Conservation (phyloP, 2,113 vertebrate species). For the Tor tambroides region DNA sequence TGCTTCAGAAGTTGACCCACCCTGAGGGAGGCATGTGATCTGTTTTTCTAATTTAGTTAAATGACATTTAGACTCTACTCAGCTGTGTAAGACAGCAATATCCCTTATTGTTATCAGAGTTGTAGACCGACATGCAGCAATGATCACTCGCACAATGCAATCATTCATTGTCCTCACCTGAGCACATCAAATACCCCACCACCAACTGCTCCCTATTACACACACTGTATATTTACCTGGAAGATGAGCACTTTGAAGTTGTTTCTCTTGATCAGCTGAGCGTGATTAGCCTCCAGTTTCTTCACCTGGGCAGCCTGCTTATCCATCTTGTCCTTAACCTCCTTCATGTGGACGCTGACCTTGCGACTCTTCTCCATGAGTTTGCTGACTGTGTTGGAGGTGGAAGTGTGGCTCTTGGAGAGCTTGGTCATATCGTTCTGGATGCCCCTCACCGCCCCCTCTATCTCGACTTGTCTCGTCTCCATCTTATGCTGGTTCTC, state of each 20-base stretch:
- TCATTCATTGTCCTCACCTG: slow-evolving; percentile 6
- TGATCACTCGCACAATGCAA: neutral
- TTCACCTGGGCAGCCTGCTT: slow-evolving; percentile 86
- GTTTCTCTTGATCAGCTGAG: slow-evolving; percentile 88
- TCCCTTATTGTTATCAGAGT: neutral
- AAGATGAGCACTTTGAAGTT: slow-evolving; percentile 98
- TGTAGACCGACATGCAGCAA: neutral
- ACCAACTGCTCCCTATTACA: no score
- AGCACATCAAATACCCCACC: neutral
- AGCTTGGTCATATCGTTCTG: slow-evolving; percentile 91
- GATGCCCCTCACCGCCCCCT: slow-evolving; percentile 87
- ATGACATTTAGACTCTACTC: neutral
- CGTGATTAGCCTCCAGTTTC: slow-evolving; percentile 92
- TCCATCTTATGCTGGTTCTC: slow-evolving; percentile 94
- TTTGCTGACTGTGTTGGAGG: slow-evolving; percentile 89
- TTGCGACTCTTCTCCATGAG: slow-evolving; percentile 95
- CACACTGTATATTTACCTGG: slow-evolving; percentile 81
- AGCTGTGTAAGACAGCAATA: neutral
- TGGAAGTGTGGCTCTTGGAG: slow-evolving; percentile 89
- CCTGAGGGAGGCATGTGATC: neutral
- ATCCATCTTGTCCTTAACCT: slow-evolving; percentile 90
- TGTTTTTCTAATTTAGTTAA: neutral
- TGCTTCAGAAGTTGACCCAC: slow-evolving; percentile 17
- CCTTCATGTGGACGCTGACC: slow-evolving; percentile 91
- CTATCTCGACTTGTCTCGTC: slow-evolving; percentile 85